Conservation (phyloP, 2,888 invertebrate species). For the Xanthorhoe spadicearia region DNA sequence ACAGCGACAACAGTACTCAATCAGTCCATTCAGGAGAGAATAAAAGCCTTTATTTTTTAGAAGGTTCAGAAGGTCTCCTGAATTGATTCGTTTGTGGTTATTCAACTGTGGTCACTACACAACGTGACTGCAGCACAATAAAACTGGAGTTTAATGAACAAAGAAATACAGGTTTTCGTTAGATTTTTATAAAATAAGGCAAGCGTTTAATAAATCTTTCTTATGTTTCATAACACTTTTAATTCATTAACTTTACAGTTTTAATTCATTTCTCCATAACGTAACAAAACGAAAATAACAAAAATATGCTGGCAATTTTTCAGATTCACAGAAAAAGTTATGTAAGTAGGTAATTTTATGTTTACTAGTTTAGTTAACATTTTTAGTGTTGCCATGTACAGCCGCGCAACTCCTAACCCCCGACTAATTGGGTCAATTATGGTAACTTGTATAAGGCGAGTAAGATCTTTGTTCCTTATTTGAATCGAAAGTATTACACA, state of each 20-base stretch:
- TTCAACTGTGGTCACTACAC: background rate
- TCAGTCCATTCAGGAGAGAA: slow-evolving; percentile 23
- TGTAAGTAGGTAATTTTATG: too few species aligned
- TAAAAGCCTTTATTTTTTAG: slow-evolving; percentile 19
- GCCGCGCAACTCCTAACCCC: background rate
- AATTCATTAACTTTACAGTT: background rate
- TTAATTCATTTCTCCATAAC: background rate
- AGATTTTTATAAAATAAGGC: too few species aligned
- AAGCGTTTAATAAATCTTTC: too few species aligned
- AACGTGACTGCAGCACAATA: background rate
- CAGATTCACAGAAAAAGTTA: too few species aligned
- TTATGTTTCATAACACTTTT: background rate
- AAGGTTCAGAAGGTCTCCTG: background rate
- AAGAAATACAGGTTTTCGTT: too few species aligned
- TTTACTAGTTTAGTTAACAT: background rate
- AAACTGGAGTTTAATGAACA: background rate
- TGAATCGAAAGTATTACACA: slow-evolving; percentile 22
- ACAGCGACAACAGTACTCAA: slow-evolving; percentile 30
- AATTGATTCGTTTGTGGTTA: slow-evolving; percentile 17
- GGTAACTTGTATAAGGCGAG: slow-evolving; percentile 13
- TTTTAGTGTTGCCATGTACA: background rate
- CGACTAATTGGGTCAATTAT: slow-evolving; percentile 15
- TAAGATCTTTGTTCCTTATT: slow-evolving; percentile 18
- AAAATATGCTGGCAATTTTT: too few species aligned
- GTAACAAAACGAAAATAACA: background rate